A percentile compares a stretch with the other conserved stretches of the same genome.
These are phyloP conservation scores for Dicycla oo DNA, from an alignment of 2,888 invertebrate genomes.

Conservation along the genomic window DNA sequence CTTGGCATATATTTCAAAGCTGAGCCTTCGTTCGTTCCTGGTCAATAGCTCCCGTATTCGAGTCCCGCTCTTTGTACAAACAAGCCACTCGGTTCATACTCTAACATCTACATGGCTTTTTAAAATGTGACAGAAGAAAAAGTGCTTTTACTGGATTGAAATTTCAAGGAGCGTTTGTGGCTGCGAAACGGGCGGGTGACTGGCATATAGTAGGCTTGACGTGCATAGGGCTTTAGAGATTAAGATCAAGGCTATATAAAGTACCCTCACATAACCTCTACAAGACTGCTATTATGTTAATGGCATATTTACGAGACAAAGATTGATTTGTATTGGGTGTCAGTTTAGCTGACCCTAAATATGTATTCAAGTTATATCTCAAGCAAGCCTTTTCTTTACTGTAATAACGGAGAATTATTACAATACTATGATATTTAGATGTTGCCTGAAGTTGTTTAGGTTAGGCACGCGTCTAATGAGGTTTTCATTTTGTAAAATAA, in stretches of 20 bases:
- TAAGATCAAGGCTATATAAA: conserved; percentile 6
- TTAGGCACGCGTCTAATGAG: neutral
- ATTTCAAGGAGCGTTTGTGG: conserved; percentile 64
- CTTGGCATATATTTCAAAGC: conserved; percentile 45
- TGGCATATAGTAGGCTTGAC: conserved; percentile 26
- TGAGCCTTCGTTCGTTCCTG: conserved; percentile 26
- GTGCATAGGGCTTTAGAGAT: conserved; percentile 2
- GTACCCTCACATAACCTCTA: no score
- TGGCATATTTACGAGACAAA: no score
- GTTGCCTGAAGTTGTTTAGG: conserved; percentile 1
- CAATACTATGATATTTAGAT: no score
- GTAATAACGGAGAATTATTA: no score
- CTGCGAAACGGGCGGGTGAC: conserved; percentile 33
- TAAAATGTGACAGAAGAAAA: conserved; percentile 55
- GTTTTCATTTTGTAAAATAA: no score
- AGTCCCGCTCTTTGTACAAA: conserved; percentile 42
- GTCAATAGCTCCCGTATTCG: conserved; percentile 50
- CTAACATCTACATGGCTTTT: conserved; percentile 44
- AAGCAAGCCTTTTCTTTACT: no score
- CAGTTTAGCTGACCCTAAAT: no score
- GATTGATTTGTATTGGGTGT: no score
- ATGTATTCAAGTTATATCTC: no score
- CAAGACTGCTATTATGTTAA: no score
- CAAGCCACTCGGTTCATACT: conserved; percentile 52
- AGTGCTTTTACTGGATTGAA: conserved; percentile 73